Evolutionary conservation across 2,888 invertebrate genomes (phyloP), one percentile per base, ranked within the genome.

Genomic region (Subacronicta megacephala): DNA sequence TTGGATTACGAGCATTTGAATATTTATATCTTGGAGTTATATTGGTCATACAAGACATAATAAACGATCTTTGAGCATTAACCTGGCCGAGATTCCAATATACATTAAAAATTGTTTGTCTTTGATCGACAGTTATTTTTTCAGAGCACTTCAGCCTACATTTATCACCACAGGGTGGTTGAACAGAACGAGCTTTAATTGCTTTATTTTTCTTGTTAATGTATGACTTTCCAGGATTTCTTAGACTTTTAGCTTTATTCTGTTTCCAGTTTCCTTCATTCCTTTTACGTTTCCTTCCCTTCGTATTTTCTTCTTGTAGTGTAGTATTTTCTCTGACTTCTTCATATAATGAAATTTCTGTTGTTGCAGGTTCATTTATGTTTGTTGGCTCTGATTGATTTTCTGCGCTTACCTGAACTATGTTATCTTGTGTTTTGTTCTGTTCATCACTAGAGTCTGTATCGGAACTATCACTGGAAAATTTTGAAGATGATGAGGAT

Each of bases 21-120:
- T 62, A 53, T 40, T 51, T 52, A 15, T 62, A 57, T 51, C 16
- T 51, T 13, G 57, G 58, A 38, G 58, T 58, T 38, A 61, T 58
- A 56, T 49, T 33, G 44, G 63, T 59, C 50, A 66, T 50, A 53
- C 70, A 70, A 36, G 61, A 63, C 58, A 45, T 41, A 44, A 65
- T 69, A 62, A 53, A 69, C 12, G 55, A 58, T 46, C 63, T 42
- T 44, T 66, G 61, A 46, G 17, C 26, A 55, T 60, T 7, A 43
- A 51, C 18, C 7, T 55, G 10, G 18, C 46, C 55, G 13, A 60
- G 35, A 40, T 17, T 26, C 50, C 51, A 43, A 46, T 23, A 46
- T 10, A 13, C 23, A 36, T 37, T 7, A 46, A 46, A 46, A 36
- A 46, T 46, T 6, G 2, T 23, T 36, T 35, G 36, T 23, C 35